Evolutionary conservation across 2,113 vertebrate genomes (phyloP).

Genomic region (Mustelus asterias): DNA sequence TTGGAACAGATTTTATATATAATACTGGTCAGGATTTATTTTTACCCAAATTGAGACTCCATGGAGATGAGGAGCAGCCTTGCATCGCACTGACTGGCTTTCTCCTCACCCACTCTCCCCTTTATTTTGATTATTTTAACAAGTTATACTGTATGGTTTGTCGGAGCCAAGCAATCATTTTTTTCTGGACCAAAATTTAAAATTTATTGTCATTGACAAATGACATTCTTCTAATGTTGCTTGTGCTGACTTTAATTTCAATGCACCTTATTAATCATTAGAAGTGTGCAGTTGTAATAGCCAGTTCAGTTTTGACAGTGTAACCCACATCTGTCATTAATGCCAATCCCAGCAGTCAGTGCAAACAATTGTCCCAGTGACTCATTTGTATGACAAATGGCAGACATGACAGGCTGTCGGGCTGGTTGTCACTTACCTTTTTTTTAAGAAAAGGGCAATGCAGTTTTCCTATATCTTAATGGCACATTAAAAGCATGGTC

Average conservation of each 20-base stretch:
- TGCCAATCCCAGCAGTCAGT: constrained; percentile 43
- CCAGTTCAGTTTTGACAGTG: constrained; percentile 37
- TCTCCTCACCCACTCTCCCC: background rate
- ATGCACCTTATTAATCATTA: constrained; percentile 59
- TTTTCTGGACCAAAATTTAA: constrained; percentile 31
- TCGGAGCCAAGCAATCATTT: background rate
- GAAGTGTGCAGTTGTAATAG: constrained; percentile 49
- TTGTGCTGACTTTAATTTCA: constrained; percentile 60
- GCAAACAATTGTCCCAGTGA: constrained; percentile 46
- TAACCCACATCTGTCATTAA: constrained; percentile 43
- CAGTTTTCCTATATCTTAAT: background rate
- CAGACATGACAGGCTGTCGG: constrained; percentile 46
- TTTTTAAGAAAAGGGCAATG: background rate
- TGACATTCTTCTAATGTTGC: constrained; percentile 60
- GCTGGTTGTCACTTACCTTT: constrained; percentile 41
- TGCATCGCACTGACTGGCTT: background rate
- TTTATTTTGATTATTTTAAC: constrained; percentile 31
- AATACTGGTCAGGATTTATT: background rate
- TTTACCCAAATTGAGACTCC: background rate
- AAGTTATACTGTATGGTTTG: background rate
- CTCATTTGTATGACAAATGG: constrained; percentile 49
- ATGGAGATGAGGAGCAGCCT: background rate
- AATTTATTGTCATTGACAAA: constrained; percentile 63
- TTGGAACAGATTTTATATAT: background rate
- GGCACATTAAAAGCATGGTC: background rate